phyloP scores from a whole-genome alignment of 2,113 vertebrate species.

The Gracilinanus agilis region DNA sequence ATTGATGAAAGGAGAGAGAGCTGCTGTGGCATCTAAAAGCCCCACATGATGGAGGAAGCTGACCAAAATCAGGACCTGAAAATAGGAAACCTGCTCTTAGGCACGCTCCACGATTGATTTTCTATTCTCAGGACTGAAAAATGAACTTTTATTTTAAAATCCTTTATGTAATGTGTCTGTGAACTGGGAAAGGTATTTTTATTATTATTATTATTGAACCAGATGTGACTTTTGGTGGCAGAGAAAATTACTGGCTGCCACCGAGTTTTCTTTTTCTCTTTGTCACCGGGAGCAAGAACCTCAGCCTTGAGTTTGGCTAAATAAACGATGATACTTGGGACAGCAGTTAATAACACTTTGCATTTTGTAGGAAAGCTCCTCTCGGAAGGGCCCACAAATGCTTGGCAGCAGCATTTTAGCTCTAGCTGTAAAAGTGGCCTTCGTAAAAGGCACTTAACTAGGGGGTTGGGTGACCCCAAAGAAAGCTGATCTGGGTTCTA shows the following conservation, averaged over 20 bases:
- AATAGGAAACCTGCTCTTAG: conserved; percentile 55
- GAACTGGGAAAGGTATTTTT: conserved; percentile 40
- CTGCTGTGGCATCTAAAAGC: background rate
- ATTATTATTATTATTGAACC: conserved; percentile 30
- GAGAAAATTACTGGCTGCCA: conserved; percentile 28
- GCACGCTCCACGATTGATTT: conserved; percentile 24
- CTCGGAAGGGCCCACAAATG: background rate
- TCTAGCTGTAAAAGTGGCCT: background rate
- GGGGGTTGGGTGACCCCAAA: background rate
- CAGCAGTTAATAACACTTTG: fast-evolving
- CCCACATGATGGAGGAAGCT: conserved; percentile 32
- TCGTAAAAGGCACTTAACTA: background rate
- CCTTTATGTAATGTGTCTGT: conserved; percentile 37
- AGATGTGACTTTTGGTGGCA: conserved; percentile 49
- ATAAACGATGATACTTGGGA: background rate
- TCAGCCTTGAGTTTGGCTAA: background rate
- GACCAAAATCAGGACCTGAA: conserved; percentile 1
- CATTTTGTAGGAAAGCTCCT: background rate
- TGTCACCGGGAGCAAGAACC: background rate
- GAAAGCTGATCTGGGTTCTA: background rate
- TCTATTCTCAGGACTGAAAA: conserved; percentile 46
- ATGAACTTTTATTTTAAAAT: conserved; percentile 52
- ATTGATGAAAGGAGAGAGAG: background rate
- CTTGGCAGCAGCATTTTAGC: background rate
- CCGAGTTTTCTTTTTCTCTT: conserved; percentile 22